These are phyloP conservation scores for Pseudomyrmex flavicornis DNA, from an alignment of 1,140 invertebrate genomes.

Conservation along the genomic window DNA sequence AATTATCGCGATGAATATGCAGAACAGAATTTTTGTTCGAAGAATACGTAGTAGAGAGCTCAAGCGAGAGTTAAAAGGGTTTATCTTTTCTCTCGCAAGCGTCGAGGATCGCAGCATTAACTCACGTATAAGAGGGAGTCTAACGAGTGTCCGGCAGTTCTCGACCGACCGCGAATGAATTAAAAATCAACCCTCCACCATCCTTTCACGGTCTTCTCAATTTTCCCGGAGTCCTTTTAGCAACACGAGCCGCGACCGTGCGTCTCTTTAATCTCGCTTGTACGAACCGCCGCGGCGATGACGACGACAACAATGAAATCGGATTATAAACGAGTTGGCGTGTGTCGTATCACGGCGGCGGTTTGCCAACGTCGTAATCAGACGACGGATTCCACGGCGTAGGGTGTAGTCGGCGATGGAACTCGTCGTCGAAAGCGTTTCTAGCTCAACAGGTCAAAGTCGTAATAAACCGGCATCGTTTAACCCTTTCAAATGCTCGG, in stretches of 20 bases:
- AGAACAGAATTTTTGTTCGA: background rate
- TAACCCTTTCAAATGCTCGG: background rate
- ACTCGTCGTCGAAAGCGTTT: slow-evolving; percentile 14
- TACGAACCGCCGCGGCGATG: slow-evolving; percentile 19
- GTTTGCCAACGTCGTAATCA: slow-evolving; percentile 45
- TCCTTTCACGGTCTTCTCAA: slow-evolving; percentile 38
- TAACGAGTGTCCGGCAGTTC: background rate
- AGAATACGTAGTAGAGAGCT: background rate
- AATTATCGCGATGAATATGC: background rate
- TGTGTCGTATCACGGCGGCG: slow-evolving; percentile 64
- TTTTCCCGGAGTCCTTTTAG: slow-evolving; percentile 27
- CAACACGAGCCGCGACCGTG: slow-evolving; percentile 1
- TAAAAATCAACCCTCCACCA: slow-evolving; percentile 45
- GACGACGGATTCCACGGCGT: slow-evolving; percentile 5
- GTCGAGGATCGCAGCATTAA: slow-evolving; percentile 1
- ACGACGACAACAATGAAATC: slow-evolving; percentile 69
- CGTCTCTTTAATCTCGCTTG: slow-evolving; percentile 49
- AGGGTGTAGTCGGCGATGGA: background rate
- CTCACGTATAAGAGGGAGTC: slow-evolving; percentile 3
- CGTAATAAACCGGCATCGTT: background rate
- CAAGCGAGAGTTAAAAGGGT: slow-evolving; percentile 30
- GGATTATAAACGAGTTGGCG: slow-evolving; percentile 69
- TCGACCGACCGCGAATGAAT: slow-evolving; percentile 36
- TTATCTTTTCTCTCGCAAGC: slow-evolving; percentile 21
- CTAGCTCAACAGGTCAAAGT: slow-evolving; percentile 51